phyloP scores from a whole-genome alignment of 2,797 vertebrate genomes.

The Thaleichthys pacificus region DNA sequence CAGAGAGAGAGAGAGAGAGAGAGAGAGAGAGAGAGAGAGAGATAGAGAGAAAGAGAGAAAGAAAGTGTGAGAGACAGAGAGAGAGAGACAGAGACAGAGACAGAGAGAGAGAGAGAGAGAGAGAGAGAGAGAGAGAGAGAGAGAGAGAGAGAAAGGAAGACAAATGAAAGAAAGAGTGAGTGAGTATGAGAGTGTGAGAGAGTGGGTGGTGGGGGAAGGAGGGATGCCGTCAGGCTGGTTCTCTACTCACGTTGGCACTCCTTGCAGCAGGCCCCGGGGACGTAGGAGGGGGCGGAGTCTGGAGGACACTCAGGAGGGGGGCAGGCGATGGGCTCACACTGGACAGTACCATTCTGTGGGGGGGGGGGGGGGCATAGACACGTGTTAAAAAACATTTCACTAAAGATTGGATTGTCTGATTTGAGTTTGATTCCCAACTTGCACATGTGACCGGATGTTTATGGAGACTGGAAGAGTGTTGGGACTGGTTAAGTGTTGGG shows the following conservation, averaged over 20 bases:
- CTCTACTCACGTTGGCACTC: conserved; percentile 83
- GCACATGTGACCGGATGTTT: too few relatives aligned
- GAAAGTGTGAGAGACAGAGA: background rate
- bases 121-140: background rate
- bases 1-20: background rate
- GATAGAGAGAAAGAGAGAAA: background rate
- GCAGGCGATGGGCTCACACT: conserved; percentile 81
- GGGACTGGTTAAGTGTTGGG: too few relatives aligned
- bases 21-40: background rate
- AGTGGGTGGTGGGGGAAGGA: background rate
- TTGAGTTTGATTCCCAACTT: too few relatives aligned
- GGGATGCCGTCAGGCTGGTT: background rate
- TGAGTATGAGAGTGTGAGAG: background rate
- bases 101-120: background rate
- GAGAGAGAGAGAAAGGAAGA: background rate
- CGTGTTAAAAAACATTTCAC: too few relatives aligned
- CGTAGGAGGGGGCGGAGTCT: conserved; percentile 77
- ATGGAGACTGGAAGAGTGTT: too few relatives aligned
- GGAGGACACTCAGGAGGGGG: conserved; percentile 73
- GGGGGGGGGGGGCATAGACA: background rate
- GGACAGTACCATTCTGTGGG: conserved; percentile 82
- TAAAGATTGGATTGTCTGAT: too few relatives aligned
- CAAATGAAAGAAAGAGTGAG: conserved; percentile 1
- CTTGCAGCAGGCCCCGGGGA: conserved; percentile 85
- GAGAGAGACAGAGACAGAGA: too few relatives aligned